Evolutionary conservation across 2,113 vertebrate genomes (phyloP).

Genomic region (Cavia aperea): DNA sequence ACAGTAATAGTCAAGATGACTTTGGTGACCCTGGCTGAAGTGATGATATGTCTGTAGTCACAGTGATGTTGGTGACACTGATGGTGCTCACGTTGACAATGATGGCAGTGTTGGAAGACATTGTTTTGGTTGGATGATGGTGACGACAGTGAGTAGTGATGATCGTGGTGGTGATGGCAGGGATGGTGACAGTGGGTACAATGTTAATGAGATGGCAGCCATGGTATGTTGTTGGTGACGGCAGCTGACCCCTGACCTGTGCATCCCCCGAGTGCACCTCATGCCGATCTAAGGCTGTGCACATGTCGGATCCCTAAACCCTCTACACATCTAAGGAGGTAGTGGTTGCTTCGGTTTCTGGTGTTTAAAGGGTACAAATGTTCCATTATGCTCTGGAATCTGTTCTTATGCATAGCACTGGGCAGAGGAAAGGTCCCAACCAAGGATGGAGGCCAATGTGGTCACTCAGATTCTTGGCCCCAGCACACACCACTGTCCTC

Average conservation of each 20-base stretch:
- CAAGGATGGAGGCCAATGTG: background rate
- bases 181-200: background rate
- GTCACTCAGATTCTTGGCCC: background rate
- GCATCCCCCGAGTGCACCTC: background rate
- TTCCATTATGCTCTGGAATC: background rate
- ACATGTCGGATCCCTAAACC: background rate
- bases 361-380: background rate
- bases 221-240: background rate
- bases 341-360: background rate
- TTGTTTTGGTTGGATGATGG: background rate
- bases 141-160: no score
- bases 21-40: background rate
- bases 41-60: background rate
- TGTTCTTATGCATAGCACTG: no score
- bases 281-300: background rate
- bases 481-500: background rate
- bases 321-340: no score
- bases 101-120: no score
- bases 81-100: no score
- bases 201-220: background rate
- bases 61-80: background rate
- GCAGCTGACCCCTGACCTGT: background rate
- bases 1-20: background rate
- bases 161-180: fast-evolving
- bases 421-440: background rate